A percentile compares a stretch with the other conserved stretches of the same genome.
Evolutionary conservation across 2,797 vertebrate species (phyloP).

Genomic region (Epinephelus awoara): DNA sequence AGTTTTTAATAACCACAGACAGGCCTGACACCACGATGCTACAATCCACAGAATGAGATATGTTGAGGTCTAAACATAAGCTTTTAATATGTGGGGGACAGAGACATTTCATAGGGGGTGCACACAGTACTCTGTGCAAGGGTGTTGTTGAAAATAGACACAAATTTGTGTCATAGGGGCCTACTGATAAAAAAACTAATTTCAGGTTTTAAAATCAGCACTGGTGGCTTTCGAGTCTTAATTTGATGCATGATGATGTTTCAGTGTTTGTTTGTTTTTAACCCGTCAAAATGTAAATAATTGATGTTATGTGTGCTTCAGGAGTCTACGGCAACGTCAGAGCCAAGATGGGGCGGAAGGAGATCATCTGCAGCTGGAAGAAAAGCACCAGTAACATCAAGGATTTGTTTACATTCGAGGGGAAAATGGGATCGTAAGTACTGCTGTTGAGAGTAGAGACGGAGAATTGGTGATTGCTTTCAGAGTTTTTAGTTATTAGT

Average conservation of each 20-base stretch:
- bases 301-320: slow-evolving; percentile 26
- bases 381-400: slow-evolving; percentile 93
- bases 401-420: slow-evolving; percentile 94
- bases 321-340: slow-evolving; percentile 82
- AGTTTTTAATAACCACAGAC: no score
- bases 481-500: background rate
- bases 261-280: slow-evolving; percentile 1
- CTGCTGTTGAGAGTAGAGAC: background rate
- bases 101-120: background rate
- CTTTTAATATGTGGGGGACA: background rate
- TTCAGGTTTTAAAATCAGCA: background rate
- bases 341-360: slow-evolving; percentile 91
- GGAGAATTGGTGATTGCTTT: background rate
- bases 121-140: background rate
- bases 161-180: no score
- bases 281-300: background rate
- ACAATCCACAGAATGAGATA: background rate
- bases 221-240: background rate
- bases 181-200: background rate
- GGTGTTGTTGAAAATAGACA: no score
- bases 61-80: background rate
- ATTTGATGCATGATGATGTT: background rate
- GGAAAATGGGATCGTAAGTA: slow-evolving; percentile 95
- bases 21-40: background rate
- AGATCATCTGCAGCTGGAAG: slow-evolving; percentile 93